Evolutionary conservation across 2,888 invertebrate species (phyloP), one percentile per base, ranked within the genome.

Genomic region (Drosophila helvetica): DNA sequence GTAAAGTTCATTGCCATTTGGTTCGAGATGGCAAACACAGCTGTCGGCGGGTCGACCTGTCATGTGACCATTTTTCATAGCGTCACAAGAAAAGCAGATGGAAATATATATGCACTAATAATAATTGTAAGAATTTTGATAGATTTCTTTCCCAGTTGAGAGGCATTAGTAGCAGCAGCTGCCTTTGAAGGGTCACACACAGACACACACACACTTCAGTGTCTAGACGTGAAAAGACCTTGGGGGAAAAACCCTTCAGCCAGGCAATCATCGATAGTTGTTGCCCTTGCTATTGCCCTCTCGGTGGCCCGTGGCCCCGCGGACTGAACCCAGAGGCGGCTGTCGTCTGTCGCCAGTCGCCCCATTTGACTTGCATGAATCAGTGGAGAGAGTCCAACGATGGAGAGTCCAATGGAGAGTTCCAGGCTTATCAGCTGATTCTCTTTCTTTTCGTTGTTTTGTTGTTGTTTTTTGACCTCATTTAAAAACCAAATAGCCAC

Each of bases 1-100:
- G 82, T 79, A 89, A 82, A 90, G 89, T 90, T 90, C 89, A 89
- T 90, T 90, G 90, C 90, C 90, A 84, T 82, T 77, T 74, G 62
- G 52, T 60, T 45, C 42, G 48, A 54, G 56, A 50, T 73, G 71
- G 76, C 89, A 83, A 83, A 83, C 85, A 86, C 89, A 83, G 89
- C 83, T 83, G 81, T 80, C 74, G 15, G 6, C 15, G 38, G 15
- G 7, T 38, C 46, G 68, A 70, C 71, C 57, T 56, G 79, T 87
- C 81, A 81, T 80, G 75, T 82, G 82, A 82, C 82, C 78, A 88
- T 86, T 84, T 83, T 88, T 78, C 76, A 65, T 47, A 46, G 15
- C 10, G 30, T 33, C 30, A n/a, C n/a, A n/a, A n/a, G n/a, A n/a
- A 22, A 18, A 42, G 42, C 58, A 27, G 42, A 51, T 59, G 15